phyloP scores from a whole-genome alignment of 2,888 invertebrate genomes.

The Eupithecia tripunctaria region DNA sequence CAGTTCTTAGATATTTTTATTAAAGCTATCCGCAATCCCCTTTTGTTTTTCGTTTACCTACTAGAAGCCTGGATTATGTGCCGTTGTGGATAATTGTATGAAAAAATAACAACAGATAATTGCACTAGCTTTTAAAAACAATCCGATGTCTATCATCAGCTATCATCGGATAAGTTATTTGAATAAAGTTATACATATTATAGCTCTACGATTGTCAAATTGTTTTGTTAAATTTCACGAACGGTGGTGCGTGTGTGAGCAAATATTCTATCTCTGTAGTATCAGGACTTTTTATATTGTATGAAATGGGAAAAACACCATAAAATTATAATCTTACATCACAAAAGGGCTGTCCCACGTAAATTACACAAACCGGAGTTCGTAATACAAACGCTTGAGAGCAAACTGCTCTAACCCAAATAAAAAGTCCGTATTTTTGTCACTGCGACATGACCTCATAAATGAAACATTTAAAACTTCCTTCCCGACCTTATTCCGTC shows the following conservation, averaged over 20 bases:
- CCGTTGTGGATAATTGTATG: too few species aligned
- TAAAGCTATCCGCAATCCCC: too few species aligned
- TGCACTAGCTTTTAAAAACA: too few species aligned
- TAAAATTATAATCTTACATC: constrained; percentile 10
- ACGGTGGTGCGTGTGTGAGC: not conserved
- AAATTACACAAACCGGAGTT: constrained; percentile 27
- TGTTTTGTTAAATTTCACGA: not conserved
- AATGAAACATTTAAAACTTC: constrained; percentile 34
- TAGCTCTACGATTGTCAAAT: not conserved
- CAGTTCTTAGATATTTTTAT: too few species aligned
- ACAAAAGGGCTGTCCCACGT: constrained; percentile 2
- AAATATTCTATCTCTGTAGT: not conserved
- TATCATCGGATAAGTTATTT: too few species aligned
- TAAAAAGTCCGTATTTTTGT: constrained; percentile 44
- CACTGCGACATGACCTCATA: constrained; percentile 44
- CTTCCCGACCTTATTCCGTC: constrained; percentile 21
- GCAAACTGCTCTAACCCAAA: constrained; percentile 30
- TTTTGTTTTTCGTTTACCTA: too few species aligned
- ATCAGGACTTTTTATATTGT: not conserved
- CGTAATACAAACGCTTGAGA: constrained; percentile 28
- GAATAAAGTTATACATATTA: too few species aligned
- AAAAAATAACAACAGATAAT: too few species aligned
- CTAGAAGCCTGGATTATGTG: too few species aligned
- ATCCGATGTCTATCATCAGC: too few species aligned
- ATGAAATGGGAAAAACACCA: not conserved